Evolutionary conservation across 1,140 invertebrate genomes (phyloP), one percentile per base, ranked within the genome.

Genomic region (Bradynema listronoti): DNA sequence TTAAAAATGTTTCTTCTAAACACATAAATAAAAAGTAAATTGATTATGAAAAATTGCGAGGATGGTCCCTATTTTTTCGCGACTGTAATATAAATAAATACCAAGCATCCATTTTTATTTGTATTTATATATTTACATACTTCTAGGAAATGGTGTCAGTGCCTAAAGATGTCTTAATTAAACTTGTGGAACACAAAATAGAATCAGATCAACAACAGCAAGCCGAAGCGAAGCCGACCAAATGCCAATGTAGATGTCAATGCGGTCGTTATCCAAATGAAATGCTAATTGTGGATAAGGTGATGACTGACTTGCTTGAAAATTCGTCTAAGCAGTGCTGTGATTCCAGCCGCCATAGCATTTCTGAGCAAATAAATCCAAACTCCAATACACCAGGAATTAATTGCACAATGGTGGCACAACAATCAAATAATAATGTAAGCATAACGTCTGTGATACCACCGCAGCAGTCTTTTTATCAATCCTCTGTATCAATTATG

Each of bases 221-320:
- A 22, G 53, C 30, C 29, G 33, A 54, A 33, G 25, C 22, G 4
- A 55, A 33, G 16, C 66, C 72, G 22, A 56, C 33, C 24, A 78
- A 75, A 30, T 75, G 72, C 30, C 47, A 61, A 22, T 73, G 71
- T 52, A 56, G 71, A 47, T 75, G 72, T n/a, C 29, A 60, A 49
- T 75, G 72, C 50, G 72, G 72, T 19, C 56, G 72, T 3, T 75
- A 75, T 51, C 75, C 75, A 30, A 63, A 61, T 27, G 72, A 78
- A 25, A 14, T 65, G 2, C 53, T 67, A 11, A 75, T 75, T 54
- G 72, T 75, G 14, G 72, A 75, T 46, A 66, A 75, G 39, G 72
- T 72, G 50, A 65, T 45, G 61, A 50, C 63, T 24, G 45, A 46
- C 36, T 45, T 54, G 22, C 55, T 51, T 30, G 69, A 61, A 39